Conservation (phyloP, 2,113 vertebrate species). For the Bubalus kerabau region DNA sequence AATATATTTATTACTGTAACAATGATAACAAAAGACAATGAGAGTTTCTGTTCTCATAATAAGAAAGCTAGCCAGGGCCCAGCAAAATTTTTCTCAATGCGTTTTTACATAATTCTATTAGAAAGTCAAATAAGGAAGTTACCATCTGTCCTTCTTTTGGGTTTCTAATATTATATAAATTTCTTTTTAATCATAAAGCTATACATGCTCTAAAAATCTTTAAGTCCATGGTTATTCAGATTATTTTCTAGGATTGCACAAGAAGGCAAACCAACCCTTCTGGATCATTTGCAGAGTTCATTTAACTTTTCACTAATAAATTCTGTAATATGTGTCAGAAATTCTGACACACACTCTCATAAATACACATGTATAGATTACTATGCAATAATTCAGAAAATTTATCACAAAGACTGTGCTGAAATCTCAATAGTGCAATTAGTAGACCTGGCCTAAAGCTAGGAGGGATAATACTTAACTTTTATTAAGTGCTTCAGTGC, state of each 20-base stretch:
- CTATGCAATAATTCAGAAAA: background rate
- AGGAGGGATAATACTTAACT: background rate
- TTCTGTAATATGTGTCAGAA: background rate
- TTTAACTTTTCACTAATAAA: slow-evolving; percentile 2
- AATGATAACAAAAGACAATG: background rate
- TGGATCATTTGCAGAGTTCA: background rate
- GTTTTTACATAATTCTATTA: background rate
- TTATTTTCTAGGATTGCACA: background rate
- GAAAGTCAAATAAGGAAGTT: background rate
- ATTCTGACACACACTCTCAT: background rate
- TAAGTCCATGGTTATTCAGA: background rate
- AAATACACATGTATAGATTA: background rate
- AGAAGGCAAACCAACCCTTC: background rate
- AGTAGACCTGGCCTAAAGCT: background rate
- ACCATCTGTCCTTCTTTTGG: background rate
- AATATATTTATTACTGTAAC: background rate
- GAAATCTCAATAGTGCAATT: background rate
- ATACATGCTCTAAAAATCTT: background rate
- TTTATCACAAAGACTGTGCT: background rate
- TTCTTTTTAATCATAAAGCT: background rate
- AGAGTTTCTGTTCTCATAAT: background rate
- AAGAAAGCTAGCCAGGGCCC: background rate
- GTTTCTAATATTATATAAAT: background rate
- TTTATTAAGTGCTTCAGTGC: background rate
- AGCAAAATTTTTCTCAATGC: background rate